Conservation (phyloP, 2,797 vertebrate genomes). For the Phalanger gymnotis region DNA sequence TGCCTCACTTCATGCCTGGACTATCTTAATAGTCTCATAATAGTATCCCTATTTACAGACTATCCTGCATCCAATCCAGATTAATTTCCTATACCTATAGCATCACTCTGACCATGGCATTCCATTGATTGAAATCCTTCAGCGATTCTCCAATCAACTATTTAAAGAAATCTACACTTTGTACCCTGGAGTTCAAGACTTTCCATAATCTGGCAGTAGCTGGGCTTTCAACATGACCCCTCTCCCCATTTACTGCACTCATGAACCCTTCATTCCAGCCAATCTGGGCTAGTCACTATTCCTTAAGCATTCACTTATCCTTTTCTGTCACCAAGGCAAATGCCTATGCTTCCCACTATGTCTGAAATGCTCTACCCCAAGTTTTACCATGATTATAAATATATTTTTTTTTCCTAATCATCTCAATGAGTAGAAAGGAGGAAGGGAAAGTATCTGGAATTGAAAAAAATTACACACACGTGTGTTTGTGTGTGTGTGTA, state of each 20-base stretch:
- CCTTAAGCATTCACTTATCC: neutral
- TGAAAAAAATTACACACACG: neutral
- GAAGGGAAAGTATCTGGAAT: neutral
- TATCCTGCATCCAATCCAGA: neutral
- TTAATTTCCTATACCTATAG: neutral
- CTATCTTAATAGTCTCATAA: neutral
- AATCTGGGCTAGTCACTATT: neutral
- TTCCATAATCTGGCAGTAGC: neutral
- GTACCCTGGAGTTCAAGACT: neutral
- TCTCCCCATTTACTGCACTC: rapidly evolving
- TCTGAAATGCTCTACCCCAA: neutral
- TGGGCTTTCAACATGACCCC: neutral
- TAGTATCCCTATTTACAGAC: neutral
- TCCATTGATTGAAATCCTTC: neutral
- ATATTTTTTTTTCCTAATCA: neutral
- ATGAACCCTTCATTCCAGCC: neutral
- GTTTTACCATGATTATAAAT: neutral
- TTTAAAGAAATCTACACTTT: neutral
- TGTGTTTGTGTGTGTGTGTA: neutral
- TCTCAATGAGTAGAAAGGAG: neutral
- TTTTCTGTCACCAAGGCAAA: neutral
- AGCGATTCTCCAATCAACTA: neutral
- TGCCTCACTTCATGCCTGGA: neutral
- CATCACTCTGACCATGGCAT: neutral
- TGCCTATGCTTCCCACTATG: neutral